Conservation (phyloP, 2,113 vertebrate genomes). For the Syngnathus typhle region DNA sequence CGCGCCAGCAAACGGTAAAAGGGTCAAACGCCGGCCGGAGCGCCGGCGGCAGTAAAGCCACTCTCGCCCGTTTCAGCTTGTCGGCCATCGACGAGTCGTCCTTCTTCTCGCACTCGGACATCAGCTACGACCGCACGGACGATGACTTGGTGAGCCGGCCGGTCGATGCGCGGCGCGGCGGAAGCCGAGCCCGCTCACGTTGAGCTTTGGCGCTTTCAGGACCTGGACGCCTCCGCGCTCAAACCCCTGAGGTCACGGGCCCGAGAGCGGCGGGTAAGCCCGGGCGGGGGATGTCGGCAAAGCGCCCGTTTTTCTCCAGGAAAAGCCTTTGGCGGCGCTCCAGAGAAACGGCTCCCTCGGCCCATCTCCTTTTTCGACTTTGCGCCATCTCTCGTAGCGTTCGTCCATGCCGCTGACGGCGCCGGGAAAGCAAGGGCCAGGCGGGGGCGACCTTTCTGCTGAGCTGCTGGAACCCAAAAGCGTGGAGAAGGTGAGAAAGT, state of each 20-base stretch:
- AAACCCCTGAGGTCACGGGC: slow-evolving; percentile 67
- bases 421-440: slow-evolving; percentile 29
- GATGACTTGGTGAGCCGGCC: slow-evolving; percentile 73
- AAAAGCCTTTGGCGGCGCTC: too few species aligned
- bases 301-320: too few species aligned
- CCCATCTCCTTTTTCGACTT: background rate
- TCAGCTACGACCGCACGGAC: slow-evolving; percentile 82
- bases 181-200: background rate
- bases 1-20: slow-evolving; percentile 52
- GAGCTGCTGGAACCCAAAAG: slow-evolving; percentile 47
- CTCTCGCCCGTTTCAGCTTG: slow-evolving; percentile 54
- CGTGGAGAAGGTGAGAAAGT: slow-evolving; percentile 57
- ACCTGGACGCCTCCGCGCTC: slow-evolving; percentile 53
- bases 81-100: slow-evolving; percentile 77
- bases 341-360: too few species aligned
- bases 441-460: slow-evolving; percentile 42
- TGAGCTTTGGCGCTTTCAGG: slow-evolving; percentile 40
- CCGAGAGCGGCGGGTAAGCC: slow-evolving; percentile 65
- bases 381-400: slow-evolving; percentile 46
- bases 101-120: slow-evolving; percentile 79
- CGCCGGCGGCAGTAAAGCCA: background rate
- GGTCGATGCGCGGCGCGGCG: background rate
- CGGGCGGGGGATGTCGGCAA: background rate
- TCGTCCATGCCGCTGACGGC: slow-evolving; percentile 59
- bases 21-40: too few species aligned